Percentiles rank a stretch among this genome's conserved stretches.
Evolutionary conservation across 2,797 vertebrate species (phyloP).

Genomic region (Helicolenus hilgendorfi): DNA sequence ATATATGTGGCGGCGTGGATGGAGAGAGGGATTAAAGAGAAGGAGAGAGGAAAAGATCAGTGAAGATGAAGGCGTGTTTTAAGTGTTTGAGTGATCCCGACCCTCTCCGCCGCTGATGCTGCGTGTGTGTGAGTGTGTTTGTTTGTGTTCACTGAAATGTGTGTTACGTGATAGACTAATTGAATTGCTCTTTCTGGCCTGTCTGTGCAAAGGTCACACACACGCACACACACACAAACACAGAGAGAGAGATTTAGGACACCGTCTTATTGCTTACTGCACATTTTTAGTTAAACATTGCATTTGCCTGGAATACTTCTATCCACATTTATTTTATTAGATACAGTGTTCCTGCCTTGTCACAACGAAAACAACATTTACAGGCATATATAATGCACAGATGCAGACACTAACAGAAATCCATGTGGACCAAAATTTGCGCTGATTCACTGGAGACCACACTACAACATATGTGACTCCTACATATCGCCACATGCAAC

Average conservation of each 20-base stretch:
- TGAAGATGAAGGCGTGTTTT: conserved; percentile 11
- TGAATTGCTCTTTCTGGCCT: conserved; percentile 69
- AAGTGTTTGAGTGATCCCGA: conserved; percentile 10
- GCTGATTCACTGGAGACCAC: background rate
- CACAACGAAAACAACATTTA: background rate
- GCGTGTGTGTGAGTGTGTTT: conserved; percentile 1
- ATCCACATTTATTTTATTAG: background rate
- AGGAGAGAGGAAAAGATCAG: background rate
- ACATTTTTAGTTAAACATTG: conserved; percentile 11
- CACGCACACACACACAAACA: conserved; percentile 3
- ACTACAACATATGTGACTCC: background rate
- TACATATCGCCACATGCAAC: background rate
- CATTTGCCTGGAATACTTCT: background rate
- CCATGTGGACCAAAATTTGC: background rate
- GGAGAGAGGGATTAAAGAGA: background rate
- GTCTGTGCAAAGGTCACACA: conserved; percentile 57
- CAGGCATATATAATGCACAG: background rate
- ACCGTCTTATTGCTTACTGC: background rate
- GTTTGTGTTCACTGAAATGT: conserved; percentile 45
- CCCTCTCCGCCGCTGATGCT: background rate
- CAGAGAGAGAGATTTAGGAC: background rate
- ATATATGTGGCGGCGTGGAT: background rate
- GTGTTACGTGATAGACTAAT: conserved; percentile 63
- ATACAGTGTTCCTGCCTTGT: background rate
- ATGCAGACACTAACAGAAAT: background rate